Evolutionary conservation across 2,888 invertebrate species (phyloP).

Genomic region (Leucozona laternaria): DNA sequence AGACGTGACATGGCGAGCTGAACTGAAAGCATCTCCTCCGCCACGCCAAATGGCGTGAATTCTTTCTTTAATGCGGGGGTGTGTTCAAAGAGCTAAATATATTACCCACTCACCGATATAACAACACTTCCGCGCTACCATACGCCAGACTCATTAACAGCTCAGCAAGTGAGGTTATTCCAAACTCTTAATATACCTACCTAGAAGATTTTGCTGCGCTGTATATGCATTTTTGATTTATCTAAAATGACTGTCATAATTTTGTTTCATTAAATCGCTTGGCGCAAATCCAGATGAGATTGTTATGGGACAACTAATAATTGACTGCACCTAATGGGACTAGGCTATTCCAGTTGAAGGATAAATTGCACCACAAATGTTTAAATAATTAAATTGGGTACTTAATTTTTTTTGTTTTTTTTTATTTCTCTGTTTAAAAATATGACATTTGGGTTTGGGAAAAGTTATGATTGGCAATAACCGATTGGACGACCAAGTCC

Average conservation of each 20-base stretch:
- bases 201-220: slow-evolving; percentile 34
- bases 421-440: slow-evolving; percentile 31
- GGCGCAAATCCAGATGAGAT: slow-evolving; percentile 65
- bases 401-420: slow-evolving; percentile 27
- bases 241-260: slow-evolving; percentile 48
- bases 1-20: neutral
- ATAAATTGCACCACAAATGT: slow-evolving; percentile 64
- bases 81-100: slow-evolving; percentile 47
- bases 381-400: slow-evolving; percentile 56
- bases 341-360: slow-evolving; percentile 65
- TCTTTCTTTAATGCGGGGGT: slow-evolving; percentile 51
- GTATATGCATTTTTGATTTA: slow-evolving; percentile 19
- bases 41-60: slow-evolving; percentile 55
- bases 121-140: slow-evolving; percentile 43
- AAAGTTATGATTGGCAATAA: slow-evolving; percentile 41
- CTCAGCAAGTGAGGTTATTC: slow-evolving; percentile 15
- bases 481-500: too few species aligned
- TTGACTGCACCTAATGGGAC: slow-evolving; percentile 66
- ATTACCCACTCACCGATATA: slow-evolving; percentile 67
- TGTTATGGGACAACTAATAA: slow-evolving; percentile 66
- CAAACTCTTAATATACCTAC: neutral
- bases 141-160: slow-evolving; percentile 49
- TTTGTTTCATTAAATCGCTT: slow-evolving; percentile 56
- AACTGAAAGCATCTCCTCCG: slow-evolving; percentile 27
- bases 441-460: slow-evolving; percentile 22